Evolutionary conservation across 2,797 vertebrate species (phyloP), one percentile per base, ranked within the genome.

Genomic region (Typhlichthys subterraneus): DNA sequence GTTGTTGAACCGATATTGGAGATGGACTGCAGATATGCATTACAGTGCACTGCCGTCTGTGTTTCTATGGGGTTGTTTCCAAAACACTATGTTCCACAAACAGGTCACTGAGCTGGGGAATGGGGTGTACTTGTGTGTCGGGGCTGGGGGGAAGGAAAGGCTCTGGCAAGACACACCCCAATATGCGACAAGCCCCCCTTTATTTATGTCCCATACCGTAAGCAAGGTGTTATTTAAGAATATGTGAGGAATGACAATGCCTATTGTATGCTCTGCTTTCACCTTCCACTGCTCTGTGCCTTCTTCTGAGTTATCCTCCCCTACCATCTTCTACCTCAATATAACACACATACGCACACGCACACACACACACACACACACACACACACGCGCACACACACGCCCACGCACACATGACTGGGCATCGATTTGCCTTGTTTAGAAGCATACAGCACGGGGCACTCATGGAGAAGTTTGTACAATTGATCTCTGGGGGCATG

Each of bases 401-500:
- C 48, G 58, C 17, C 33, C 45, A 61, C 15, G 58, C 63, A 72
- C 71, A 74, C 63, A 78, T 57, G 69, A 61, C 67, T 70, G 51
- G 63, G 50, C 77, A 89, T 88, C 81, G 89, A 91, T 90, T 86
- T 59, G 79, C 63, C 77, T 68, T 70, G 78, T 81, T 87, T 85
- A 69, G 38, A 59, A 85, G 79, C 67, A 75, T 70, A 59, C 75
- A 65, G 73, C 72, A 84, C 84, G 79, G 63, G 77, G 83, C 84
- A 81, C 82, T 88, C 78, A 82, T 85, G 79, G 82, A 90, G 81
- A 90, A 88, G 89, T 92, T 92, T 85, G 89, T 89, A 87, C 89
- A 90, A 91, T 90, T 92, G 89, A 92, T 92, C 89, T 89, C 83
- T 67, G 73, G 83, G 87, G 83, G 79, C 80, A 83, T 53, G 80